A percentile compares a stretch with the other conserved stretches of the same genome.
Evolutionary conservation across 2,113 vertebrate genomes (phyloP).

Genomic region (Brachyhypopomus gauderio): DNA sequence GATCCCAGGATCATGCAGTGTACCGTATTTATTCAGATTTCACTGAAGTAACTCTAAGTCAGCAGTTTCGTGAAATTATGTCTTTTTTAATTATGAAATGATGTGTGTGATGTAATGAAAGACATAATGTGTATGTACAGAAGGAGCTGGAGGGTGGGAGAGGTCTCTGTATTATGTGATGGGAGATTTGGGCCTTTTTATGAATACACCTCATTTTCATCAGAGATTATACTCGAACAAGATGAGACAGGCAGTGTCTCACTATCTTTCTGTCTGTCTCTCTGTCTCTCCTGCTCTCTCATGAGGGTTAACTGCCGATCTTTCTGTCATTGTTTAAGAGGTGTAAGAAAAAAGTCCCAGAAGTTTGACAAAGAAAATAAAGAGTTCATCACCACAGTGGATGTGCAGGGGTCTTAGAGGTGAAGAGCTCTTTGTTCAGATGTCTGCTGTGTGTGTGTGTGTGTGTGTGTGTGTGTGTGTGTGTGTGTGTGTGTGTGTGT

Average conservation of each 20-base stretch:
- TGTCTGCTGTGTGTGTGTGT: background rate
- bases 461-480: slow-evolving; percentile 35
- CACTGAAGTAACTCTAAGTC: background rate
- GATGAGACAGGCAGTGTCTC: slow-evolving; percentile 71
- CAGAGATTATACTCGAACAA: slow-evolving; percentile 77
- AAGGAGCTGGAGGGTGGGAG: slow-evolving; percentile 74
- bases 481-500: slow-evolving; percentile 5
- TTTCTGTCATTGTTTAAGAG: slow-evolving; percentile 62
- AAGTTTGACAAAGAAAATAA: slow-evolving; percentile 92
- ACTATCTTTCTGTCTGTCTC: background rate
- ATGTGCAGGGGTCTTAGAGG: slow-evolving; percentile 88
- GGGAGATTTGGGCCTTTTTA: slow-evolving; percentile 84
- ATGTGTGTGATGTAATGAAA: slow-evolving; percentile 9
- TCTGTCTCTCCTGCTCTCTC: background rate
- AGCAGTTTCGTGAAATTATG: background rate
- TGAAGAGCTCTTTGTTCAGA: slow-evolving; percentile 61
- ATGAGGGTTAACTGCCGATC: slow-evolving; percentile 72
- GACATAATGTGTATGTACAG: slow-evolving; percentile 56
- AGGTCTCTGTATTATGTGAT: slow-evolving; percentile 81
- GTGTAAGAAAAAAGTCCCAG: slow-evolving; percentile 89
- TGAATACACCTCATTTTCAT: slow-evolving; percentile 76
- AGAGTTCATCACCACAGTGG: slow-evolving; percentile 91
- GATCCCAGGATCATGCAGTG: background rate
- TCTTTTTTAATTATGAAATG: too few species aligned
- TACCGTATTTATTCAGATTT: slow-evolving; percentile 12